Conservation (phyloP, 2,113 vertebrate genomes). For the Anoura caudifer region DNA sequence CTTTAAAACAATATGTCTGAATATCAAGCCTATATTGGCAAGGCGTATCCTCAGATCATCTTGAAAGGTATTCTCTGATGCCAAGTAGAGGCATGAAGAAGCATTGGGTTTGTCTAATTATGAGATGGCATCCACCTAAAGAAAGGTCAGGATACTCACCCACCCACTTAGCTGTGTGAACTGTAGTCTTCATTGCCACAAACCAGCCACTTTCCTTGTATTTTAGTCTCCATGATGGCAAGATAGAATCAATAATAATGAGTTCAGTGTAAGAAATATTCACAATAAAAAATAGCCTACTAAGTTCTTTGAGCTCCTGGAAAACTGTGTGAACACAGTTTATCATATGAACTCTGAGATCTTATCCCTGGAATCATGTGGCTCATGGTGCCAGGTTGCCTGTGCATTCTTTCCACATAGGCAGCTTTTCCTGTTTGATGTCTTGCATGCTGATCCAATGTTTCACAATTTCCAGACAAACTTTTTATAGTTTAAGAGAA, state of each 20-base stretch:
- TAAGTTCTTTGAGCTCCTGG: not conserved
- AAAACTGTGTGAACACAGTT: not conserved
- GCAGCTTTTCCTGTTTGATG: not conserved
- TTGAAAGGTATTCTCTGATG: not conserved
- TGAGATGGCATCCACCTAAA: not conserved
- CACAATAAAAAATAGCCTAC: not conserved
- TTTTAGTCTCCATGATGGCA: conserved; percentile 10
- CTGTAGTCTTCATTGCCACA: not conserved
- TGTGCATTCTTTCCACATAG: not conserved
- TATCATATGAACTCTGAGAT: not conserved
- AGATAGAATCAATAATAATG: conserved; percentile 25
- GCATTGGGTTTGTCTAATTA: not conserved
- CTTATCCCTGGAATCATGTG: not conserved
- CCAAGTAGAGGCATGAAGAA: not conserved
- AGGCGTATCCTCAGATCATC: not conserved
- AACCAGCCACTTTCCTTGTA: not conserved
- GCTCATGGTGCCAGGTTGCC: not conserved
- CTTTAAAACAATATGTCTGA: not conserved
- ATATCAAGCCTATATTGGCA: not conserved
- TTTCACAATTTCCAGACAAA: not conserved
- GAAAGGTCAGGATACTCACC: not conserved
- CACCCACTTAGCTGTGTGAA: not conserved
- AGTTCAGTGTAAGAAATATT: conserved; percentile 22
- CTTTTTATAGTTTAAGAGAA: not conserved
- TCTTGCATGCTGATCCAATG: not conserved